These are phyloP conservation scores for Propithecus perrieri DNA, from an alignment of 2,797 vertebrate genomes.

Conservation along the genomic window DNA sequence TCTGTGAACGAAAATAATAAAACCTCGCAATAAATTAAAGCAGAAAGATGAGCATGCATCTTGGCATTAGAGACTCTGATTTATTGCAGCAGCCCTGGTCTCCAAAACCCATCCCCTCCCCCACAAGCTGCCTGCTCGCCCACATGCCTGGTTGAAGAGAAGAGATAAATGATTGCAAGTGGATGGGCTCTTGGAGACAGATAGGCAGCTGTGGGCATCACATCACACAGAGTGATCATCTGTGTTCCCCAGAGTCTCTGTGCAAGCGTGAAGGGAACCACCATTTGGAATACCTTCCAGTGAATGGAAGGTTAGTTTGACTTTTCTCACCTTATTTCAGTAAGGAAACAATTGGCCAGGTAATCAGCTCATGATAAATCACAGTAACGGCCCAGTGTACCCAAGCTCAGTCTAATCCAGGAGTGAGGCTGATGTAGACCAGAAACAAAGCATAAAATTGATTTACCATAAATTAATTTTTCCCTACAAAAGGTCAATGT, in stretches of 20 bases:
- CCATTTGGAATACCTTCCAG: slow-evolving; percentile 78
- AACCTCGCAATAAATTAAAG: slow-evolving; percentile 80
- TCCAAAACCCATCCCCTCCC: slow-evolving; percentile 18
- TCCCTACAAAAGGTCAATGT: not conserved
- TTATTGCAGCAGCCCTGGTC: slow-evolving; percentile 79
- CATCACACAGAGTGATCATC: slow-evolving; percentile 53
- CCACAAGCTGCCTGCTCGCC: not conserved
- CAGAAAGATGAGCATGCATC: slow-evolving; percentile 72
- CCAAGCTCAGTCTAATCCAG: slow-evolving; percentile 57
- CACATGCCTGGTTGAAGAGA: not conserved
- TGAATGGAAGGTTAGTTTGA: slow-evolving; percentile 67
- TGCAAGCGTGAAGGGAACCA: slow-evolving; percentile 70
- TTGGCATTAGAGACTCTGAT: slow-evolving; percentile 80
- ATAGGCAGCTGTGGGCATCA: slow-evolving; percentile 81
- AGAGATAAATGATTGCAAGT: slow-evolving; percentile 83
- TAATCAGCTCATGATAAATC: slow-evolving; percentile 72
- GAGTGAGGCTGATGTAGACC: slow-evolving; percentile 22
- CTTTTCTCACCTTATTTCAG: slow-evolving; percentile 81
- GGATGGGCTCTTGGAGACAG: slow-evolving; percentile 73
- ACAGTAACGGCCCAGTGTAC: slow-evolving; percentile 42
- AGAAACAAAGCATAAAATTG: slow-evolving; percentile 56
- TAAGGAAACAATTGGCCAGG: slow-evolving; percentile 7
- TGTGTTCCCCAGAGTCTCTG: slow-evolving; percentile 68
- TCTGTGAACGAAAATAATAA: slow-evolving; percentile 36
- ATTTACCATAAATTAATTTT: slow-evolving; percentile 70